Base-by-base conservation (phyloP, 2,113 vertebrate species). In the Neodontobutis hainanensis region DNA sequence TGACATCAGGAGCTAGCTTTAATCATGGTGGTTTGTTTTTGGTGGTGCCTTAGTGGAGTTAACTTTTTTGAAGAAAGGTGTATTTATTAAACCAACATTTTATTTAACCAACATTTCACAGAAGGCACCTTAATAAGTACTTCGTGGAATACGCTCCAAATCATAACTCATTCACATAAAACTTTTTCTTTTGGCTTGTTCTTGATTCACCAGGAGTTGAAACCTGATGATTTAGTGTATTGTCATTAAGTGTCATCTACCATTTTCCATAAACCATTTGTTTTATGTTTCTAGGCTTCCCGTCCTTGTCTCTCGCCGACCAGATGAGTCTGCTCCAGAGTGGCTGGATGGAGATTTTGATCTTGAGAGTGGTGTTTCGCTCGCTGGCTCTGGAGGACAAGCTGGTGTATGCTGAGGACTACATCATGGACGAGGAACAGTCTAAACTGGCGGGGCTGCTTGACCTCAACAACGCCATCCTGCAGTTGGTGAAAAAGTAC, bases 281-380 rank as follows among this genome's bases (percentile, higher is more conserved):
- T 8, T n/a, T 16, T 12, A 6, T 32, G 45, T 81, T 63, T 64
- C 6, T 68, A 99, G 97, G 97, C 73, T 99, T 99, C 90, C 96
- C 96, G 65, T 96, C 94, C n/a, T 94, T 99, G 82, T 98, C 95
- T 61, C 92, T 99, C 75, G 95, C 96, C 4, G 97, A 99, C 89
- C 97, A 99, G 94, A 99, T 99, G 97, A 97, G 96, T 87, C 94
- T 99, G 64, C 93, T 99, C 84, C 97, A 99, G 89, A 98, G 97
- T 11, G 96, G 95, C 59, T 99, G 97, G 97, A 99, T 99, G 97
- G 97, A 99, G 85, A 98, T 99, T 80, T 88, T 99, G 92, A 95
- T 99, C 83, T 93, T 99, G 0, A 93, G 97, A 4, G 96, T 99
- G 77, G 97, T 97, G 55, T 98, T 96, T 91, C 94, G 96, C 75